Base-by-base conservation (phyloP, 2,113 vertebrate genomes). In the Corythaeola cristata region DNA sequence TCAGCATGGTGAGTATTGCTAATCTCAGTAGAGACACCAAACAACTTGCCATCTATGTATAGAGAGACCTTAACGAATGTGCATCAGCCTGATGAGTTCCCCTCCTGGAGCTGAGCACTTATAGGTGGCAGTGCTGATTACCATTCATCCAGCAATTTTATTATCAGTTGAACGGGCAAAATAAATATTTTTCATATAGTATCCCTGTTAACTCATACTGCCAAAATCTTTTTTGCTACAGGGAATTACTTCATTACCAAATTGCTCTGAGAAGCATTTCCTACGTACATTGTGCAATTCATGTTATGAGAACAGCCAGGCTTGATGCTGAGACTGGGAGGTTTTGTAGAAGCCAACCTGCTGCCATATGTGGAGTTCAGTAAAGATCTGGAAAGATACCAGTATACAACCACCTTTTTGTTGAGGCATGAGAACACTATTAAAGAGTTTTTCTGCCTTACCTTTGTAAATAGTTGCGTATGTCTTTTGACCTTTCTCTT, bases 91-190 rank as follows among this genome's bases (percentile, higher is more conserved):
- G 74, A 76, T 64, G 74, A 85, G 24, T 53, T 89, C 26, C 26
- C 24, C 27, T 76, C 17, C 33, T 50, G 30, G 60, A 90, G 12
- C 12, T 58, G 74, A 88, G 28, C 50, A 59, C 59, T 69, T 93
- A n/a, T 73, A 50, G 21, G 26, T 91, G 55, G 23, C 32, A 88
- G 37, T 64, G 37, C n/a, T 74, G 82, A 91, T 88, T 90, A 63
- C 39, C 26, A 67, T 95, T 83, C 47, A 88, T 58, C 23, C 64
- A 93, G 72, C 19, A 94, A 67, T 86, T 90, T 95, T 95, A 59
- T 44, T 88, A 90, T 80, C 63, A 79, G 71, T 7, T 88, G 59
- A 91, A 95, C 63, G 85, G 8, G 24, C 5, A 96, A 90, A 96
- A 95, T 83, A 75, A 88, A 66, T 85, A 80, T 77, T 94, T 89